These are phyloP conservation scores for Zhuqinia jingwanae DNA, from an alignment of 2,888 invertebrate species.

Conservation along the genomic window DNA sequence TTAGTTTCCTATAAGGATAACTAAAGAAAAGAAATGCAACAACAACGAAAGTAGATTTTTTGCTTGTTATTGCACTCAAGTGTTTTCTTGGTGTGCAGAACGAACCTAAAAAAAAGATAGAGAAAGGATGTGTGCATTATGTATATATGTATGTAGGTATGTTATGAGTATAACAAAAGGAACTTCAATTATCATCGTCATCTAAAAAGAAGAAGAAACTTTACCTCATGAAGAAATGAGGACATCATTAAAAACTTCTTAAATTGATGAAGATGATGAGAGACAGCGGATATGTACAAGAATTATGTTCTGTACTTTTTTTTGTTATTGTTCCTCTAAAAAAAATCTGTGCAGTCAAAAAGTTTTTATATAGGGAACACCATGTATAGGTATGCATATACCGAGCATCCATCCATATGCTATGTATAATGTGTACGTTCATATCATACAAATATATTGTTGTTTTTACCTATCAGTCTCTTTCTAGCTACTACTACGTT, in stretches of 20 bases:
- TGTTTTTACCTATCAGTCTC: too few relatives aligned
- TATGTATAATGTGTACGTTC: too few relatives aligned
- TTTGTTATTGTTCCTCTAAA: too few relatives aligned
- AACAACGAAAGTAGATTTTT: conserved; percentile 47
- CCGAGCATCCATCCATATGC: too few relatives aligned
- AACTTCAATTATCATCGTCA: conserved; percentile 52
- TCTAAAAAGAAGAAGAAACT: neutral
- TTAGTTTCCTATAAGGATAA: neutral
- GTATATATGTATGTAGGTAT: too few relatives aligned
- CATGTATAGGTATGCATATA: too few relatives aligned
- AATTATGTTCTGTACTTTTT: too few relatives aligned
- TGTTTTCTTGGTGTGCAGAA: conserved; percentile 48
- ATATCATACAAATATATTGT: too few relatives aligned
- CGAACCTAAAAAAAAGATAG: neutral
- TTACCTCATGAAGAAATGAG: conserved; percentile 45
- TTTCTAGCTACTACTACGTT: too few relatives aligned
- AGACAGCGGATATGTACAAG: neutral
- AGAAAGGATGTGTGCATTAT: conserved; percentile 8
- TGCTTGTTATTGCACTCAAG: conserved; percentile 62
- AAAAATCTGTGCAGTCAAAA: too few relatives aligned
- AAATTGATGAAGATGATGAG: conserved; percentile 58
- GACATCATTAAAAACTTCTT: conserved; percentile 70
- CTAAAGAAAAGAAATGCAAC: neutral
- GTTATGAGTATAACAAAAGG: neutral
- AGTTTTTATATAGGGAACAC: too few relatives aligned